phyloP scores from a whole-genome alignment of 2,888 invertebrate species.

The Oithona nana region DNA sequence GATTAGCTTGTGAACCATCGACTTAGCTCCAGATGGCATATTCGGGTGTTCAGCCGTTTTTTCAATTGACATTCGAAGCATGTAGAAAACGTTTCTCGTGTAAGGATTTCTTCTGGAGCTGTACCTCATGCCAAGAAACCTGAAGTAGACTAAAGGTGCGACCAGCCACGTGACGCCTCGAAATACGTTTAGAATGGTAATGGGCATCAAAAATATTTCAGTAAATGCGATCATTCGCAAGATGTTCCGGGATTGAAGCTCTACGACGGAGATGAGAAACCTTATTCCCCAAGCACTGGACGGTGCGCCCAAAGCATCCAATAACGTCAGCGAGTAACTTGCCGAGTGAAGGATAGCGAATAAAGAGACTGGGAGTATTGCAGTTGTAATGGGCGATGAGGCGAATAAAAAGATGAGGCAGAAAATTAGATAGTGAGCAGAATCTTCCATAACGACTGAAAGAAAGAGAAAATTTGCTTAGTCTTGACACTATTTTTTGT shows the following conservation, averaged over 20 bases:
- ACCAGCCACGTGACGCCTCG: conserved; percentile 70
- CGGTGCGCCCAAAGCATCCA: conserved; percentile 54
- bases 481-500: no score
- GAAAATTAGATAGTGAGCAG: conserved; percentile 67
- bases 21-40: conserved; percentile 44
- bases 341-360: conserved; percentile 83
- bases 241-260: conserved; percentile 74
- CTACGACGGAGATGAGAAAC: conserved; percentile 63
- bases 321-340: conserved; percentile 66
- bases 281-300: conserved; percentile 75
- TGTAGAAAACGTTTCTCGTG: conserved; percentile 77
- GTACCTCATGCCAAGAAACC: conserved; percentile 80
- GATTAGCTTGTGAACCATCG: conserved; percentile 40
- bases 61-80: conserved; percentile 54
- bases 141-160: conserved; percentile 89
- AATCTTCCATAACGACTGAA: no score
- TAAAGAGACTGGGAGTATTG: conserved; percentile 67
- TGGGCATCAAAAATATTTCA: conserved; percentile 54
- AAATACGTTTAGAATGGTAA: conserved; percentile 39
- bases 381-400: conserved; percentile 52
- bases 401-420: conserved; percentile 83
- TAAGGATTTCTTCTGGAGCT: conserved; percentile 87
- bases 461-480: no score
- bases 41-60: conserved; percentile 43
- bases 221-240: conserved; percentile 74